Evolutionary conservation across 2,797 vertebrate genomes (phyloP).

Genomic region (Lacerta viridis): DNA sequence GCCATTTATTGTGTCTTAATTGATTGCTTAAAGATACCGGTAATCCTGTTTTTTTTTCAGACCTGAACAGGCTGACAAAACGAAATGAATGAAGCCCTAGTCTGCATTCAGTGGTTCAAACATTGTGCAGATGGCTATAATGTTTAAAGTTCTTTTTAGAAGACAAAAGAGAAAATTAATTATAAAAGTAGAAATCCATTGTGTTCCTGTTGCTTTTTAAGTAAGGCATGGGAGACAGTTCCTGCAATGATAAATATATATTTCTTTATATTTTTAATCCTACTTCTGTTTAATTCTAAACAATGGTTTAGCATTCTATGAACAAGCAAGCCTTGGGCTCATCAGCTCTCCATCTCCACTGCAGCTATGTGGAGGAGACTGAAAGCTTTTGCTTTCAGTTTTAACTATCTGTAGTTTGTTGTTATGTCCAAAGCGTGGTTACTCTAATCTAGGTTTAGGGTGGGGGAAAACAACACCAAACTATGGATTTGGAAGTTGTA

Average conservation of each 20-base stretch:
- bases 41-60: not conserved
- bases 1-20: not conserved
- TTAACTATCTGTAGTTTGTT: not conserved
- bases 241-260: not conserved
- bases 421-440: not conserved
- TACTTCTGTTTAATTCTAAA: not conserved
- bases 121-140: not conserved
- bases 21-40: not conserved
- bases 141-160: not conserved
- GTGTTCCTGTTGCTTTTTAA: not conserved
- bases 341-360: not conserved
- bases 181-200: not conserved
- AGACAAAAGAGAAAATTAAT: not conserved
- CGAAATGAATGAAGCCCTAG: not conserved
- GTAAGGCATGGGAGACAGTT: not conserved
- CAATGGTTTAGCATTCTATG: not conserved
- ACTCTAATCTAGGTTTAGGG: not conserved
- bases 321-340: no score
- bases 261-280: not conserved
- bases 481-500: not conserved
- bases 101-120: not conserved
- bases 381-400: not conserved
- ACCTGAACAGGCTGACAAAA: not conserved
- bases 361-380: not conserved
- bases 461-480: not conserved